Conservation (phyloP, 2,888 invertebrate genomes). For the Drosophila birchii region DNA sequence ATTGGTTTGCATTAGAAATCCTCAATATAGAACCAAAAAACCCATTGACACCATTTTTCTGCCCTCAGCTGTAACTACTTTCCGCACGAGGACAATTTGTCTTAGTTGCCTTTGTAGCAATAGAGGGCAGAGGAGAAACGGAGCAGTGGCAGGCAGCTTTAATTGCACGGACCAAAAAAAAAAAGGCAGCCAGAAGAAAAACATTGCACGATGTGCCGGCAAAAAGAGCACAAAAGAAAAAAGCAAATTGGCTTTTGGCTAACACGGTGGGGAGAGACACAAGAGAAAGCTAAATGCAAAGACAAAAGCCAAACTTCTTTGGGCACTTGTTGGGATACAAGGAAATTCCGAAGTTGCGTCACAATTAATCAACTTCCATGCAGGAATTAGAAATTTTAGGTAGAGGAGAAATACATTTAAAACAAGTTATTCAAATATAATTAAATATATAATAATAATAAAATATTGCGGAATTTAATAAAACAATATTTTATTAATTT, state of each 20-base stretch:
- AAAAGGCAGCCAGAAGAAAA: conserved; percentile 22
- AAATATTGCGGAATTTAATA: neutral
- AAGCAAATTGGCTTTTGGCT: conserved; percentile 48
- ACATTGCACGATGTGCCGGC: conserved; percentile 34
- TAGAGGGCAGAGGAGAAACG: conserved; percentile 11
- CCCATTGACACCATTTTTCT: neutral
- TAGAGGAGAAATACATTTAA: neutral
- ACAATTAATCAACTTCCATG: neutral
- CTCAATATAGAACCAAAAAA: neutral
- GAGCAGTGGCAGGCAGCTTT: conserved; percentile 44
- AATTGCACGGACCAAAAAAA: conserved; percentile 54
- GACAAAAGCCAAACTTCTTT: conserved; percentile 35
- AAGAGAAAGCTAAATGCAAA: conserved; percentile 6
- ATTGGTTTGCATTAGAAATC: neutral
- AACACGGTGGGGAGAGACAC: conserved; percentile 1
- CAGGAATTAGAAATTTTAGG: neutral
- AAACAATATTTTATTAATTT: neutral
- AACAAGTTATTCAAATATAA: neutral
- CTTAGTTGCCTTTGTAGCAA: conserved; percentile 5
- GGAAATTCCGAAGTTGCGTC: neutral
- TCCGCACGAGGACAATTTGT: conserved; percentile 21
- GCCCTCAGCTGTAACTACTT: neutral
- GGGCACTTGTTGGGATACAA: conserved; percentile 37
- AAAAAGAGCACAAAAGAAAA: conserved; percentile 31
- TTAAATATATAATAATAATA: neutral